Conservation (phyloP, 2,113 vertebrate genomes). For the Microcebus jonahi region DNA sequence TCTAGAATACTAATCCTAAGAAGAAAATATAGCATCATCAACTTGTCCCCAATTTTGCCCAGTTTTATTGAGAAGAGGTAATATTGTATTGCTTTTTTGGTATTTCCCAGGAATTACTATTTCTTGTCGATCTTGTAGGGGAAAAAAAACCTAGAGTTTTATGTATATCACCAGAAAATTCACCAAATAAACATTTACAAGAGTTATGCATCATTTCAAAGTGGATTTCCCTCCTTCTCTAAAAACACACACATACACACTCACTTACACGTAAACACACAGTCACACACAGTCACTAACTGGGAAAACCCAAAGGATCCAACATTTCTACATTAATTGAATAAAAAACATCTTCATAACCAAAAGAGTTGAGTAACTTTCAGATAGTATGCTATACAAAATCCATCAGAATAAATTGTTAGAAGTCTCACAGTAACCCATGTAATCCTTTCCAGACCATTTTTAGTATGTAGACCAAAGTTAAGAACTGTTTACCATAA, state of each 20-base stretch:
- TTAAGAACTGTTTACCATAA: background rate
- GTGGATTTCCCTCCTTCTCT: background rate
- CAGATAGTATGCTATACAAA: background rate
- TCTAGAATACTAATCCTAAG: background rate
- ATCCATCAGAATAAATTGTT: background rate
- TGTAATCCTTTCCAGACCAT: background rate
- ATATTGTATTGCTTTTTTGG: background rate
- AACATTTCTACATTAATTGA: background rate
- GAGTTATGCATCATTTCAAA: background rate
- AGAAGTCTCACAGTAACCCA: background rate
- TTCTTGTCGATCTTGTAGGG: background rate
- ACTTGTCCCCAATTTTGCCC: background rate
- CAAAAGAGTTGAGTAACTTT: conserved; percentile 6
- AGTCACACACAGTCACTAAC: background rate
- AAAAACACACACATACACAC: background rate
- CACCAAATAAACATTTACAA: background rate
- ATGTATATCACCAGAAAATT: background rate
- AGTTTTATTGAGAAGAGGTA: background rate
- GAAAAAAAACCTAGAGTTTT: background rate
- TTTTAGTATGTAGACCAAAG: background rate
- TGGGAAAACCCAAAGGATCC: background rate
- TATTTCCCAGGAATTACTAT: background rate
- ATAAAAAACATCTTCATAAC: background rate
- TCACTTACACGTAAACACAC: background rate
- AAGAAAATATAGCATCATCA: background rate